A percentile compares a stretch with the other conserved stretches of the same genome.
Evolutionary conservation across 1,140 invertebrate species (phyloP).

Genomic region (Drosophila saltans): DNA sequence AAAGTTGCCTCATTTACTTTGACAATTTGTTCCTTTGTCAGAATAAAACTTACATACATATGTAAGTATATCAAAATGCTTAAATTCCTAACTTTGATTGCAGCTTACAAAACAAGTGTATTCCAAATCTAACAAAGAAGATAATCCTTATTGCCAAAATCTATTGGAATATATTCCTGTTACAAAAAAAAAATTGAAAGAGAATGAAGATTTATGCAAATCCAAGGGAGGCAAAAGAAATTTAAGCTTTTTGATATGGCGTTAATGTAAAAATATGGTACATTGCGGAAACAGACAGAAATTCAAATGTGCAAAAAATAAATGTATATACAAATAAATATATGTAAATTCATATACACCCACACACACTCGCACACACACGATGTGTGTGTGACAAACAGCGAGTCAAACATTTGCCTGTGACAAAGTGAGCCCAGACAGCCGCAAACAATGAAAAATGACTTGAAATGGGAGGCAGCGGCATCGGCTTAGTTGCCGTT

Average conservation of each 20-base stretch:
- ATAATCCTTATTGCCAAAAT: neutral
- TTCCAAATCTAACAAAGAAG: neutral
- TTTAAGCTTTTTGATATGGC: slow-evolving; percentile 61
- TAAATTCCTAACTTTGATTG: too few relatives aligned
- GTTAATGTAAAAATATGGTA: slow-evolving; percentile 73
- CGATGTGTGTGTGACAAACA: slow-evolving; percentile 19
- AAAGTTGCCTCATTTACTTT: too few relatives aligned
- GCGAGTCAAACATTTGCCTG: slow-evolving; percentile 49
- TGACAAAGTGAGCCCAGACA: slow-evolving; percentile 75
- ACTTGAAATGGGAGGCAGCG: slow-evolving; percentile 30
- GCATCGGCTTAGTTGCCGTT: slow-evolving; percentile 35
- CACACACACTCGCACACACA: slow-evolving; percentile 20
- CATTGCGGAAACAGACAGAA: slow-evolving; percentile 69
- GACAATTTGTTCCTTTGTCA: too few relatives aligned
- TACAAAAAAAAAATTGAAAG: slow-evolving; percentile 3
- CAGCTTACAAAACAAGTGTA: too few relatives aligned
- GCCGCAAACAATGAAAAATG: slow-evolving; percentile 81
- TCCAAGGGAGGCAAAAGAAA: slow-evolving; percentile 35
- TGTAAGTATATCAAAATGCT: too few relatives aligned
- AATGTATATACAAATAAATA: neutral
- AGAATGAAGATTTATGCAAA: slow-evolving; percentile 75
- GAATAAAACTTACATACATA: too few relatives aligned
- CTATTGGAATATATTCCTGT: too few relatives aligned
- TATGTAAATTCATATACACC: slow-evolving; percentile 24
- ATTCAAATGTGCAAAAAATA: slow-evolving; percentile 66